phyloP scores from a whole-genome alignment of 2,113 vertebrate genomes.

The Mormyrus lacerda region DNA sequence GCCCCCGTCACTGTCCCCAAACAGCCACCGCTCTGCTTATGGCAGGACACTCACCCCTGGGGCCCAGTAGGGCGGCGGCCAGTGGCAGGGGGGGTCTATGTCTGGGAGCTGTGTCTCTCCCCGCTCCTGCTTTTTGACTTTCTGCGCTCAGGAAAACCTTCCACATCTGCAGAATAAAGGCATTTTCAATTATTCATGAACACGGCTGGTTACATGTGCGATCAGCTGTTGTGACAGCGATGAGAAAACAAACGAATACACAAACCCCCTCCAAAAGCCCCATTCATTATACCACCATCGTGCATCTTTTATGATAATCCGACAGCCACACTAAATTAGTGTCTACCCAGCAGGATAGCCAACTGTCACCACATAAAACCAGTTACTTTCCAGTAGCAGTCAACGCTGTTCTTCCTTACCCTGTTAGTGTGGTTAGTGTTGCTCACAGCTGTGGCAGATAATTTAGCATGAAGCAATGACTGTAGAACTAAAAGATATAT shows the following conservation, averaged over 20 bases:
- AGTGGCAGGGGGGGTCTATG: conserved; percentile 54
- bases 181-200: conserved; percentile 71
- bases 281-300: background rate
- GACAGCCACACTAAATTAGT: background rate
- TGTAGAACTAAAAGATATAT: background rate
- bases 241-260: background rate
- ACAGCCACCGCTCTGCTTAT: conserved; percentile 54
- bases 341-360: background rate
- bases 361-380: background rate
- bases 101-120: conserved; percentile 92
- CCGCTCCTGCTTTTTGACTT: conserved; percentile 94
- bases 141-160: conserved; percentile 85
- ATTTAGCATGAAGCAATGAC: background rate
- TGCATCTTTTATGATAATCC: background rate
- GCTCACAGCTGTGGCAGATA: background rate
- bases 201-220: conserved; percentile 7
- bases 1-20: conserved; percentile 40
- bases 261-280: background rate
- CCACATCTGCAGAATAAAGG: conserved; percentile 99
- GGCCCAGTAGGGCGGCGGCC: conserved; percentile 76
- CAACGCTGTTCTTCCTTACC: background rate
- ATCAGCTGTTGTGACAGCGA: background rate
- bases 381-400: background rate
- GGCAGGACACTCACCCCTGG: conserved; percentile 84
- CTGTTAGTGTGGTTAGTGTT: background rate